phyloP scores from a whole-genome alignment of 2,113 vertebrate genomes.

The Cyanoramphus novaezelandiae region DNA sequence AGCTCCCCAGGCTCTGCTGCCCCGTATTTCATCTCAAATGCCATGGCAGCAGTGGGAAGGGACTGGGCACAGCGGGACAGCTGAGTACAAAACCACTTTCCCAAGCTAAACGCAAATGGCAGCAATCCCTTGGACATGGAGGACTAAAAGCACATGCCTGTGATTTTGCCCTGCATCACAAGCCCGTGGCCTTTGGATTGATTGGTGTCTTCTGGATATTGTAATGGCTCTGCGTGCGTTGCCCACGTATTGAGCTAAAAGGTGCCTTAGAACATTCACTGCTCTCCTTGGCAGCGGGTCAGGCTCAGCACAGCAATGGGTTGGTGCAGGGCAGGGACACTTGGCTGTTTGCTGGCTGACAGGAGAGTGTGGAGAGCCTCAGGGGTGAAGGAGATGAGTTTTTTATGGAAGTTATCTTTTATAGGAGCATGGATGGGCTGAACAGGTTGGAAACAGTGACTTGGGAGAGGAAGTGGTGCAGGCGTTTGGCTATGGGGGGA shows the following conservation, averaged over 20 bases:
- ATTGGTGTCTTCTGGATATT: rapidly evolving
- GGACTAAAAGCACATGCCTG: neutral
- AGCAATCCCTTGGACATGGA: rapidly evolving
- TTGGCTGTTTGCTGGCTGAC: neutral
- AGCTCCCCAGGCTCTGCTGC: neutral
- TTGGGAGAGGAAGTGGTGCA: neutral
- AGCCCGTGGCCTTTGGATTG: neutral
- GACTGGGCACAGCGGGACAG: neutral
- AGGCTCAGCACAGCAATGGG: neutral
- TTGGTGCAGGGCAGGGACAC: rapidly evolving
- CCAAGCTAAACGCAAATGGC: neutral
- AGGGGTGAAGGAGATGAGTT: neutral
- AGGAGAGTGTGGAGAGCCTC: neutral
- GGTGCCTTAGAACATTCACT: conserved; percentile 46
- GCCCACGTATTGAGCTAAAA: neutral
- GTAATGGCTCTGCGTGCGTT: neutral
- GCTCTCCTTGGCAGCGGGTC: neutral
- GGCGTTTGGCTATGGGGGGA: neutral
- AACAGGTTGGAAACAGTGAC: neutral
- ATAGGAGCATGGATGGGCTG: neutral
- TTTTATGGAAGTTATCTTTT: neutral
- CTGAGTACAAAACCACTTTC: neutral
- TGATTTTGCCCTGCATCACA: neutral
- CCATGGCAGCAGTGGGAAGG: neutral
- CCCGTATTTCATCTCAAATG: neutral